Conservation (phyloP, 2,113 vertebrate genomes). For the Gopherus flavomarginatus region DNA sequence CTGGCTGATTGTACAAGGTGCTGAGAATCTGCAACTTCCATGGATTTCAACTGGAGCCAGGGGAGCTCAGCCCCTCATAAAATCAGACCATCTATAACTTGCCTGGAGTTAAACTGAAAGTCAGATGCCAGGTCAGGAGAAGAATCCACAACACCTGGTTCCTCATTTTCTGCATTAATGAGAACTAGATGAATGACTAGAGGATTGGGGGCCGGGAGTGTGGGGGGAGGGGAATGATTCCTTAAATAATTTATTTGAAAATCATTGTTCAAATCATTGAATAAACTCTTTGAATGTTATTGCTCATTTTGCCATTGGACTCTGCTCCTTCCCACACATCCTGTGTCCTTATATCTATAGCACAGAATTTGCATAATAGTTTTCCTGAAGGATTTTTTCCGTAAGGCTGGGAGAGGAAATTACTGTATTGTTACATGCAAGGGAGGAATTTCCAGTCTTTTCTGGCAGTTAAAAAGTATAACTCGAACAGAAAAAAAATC, state of each 20-base stretch:
- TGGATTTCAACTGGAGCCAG: neutral
- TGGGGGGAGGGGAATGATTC: neutral
- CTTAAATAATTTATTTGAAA: neutral
- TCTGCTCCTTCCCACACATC: slow-evolving; percentile 23
- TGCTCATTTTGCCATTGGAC: neutral
- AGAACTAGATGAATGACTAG: neutral
- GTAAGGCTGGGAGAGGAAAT: neutral
- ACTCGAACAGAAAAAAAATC: neutral
- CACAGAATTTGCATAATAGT: neutral
- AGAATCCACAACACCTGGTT: neutral
- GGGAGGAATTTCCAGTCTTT: neutral
- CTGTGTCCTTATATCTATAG: neutral
- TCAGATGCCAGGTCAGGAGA: neutral
- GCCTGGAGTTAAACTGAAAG: neutral
- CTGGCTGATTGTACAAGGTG: neutral
- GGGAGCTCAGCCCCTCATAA: neutral
- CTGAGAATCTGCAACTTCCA: neutral
- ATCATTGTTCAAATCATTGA: neutral
- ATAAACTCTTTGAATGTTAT: neutral
- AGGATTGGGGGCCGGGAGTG: no score
- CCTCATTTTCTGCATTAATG: neutral
- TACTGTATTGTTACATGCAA: neutral
- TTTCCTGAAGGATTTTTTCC: neutral
- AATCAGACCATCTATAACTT: neutral
- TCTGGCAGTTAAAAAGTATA: neutral